These are phyloP conservation scores for Maconellicoccus hirsutus DNA, from an alignment of 1,140 invertebrate species.

Conservation along the genomic window DNA sequence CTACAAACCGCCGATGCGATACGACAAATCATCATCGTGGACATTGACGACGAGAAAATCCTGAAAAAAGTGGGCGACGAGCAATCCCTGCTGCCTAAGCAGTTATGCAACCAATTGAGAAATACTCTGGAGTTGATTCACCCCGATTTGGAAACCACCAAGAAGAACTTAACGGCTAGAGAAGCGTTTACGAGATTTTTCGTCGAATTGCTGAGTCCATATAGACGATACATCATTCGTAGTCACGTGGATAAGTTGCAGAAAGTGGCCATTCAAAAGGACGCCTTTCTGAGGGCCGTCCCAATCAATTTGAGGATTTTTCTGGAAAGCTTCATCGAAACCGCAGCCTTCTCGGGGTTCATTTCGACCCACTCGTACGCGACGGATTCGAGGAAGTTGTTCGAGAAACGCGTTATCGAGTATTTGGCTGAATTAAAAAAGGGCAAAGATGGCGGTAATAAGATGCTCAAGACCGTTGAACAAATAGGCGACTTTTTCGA, in stretches of 20 bases:
- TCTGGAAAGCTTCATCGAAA: too few relatives aligned
- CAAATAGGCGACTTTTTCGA: too few relatives aligned
- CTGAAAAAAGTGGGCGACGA: conserved; percentile 48
- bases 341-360: too few relatives aligned
- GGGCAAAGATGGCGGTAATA: too few relatives aligned
- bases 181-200: conserved; percentile 56
- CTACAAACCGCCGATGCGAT: conserved; percentile 29
- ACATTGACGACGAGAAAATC: conserved; percentile 46
- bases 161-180: conserved; percentile 47
- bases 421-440: too few relatives aligned
- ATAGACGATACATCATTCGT: conserved; percentile 40
- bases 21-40: conserved; percentile 43
- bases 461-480: too few relatives aligned
- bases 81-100: conserved; percentile 46
- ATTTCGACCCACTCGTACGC: too few relatives aligned
- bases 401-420: too few relatives aligned
- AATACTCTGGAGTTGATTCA: conserved; percentile 48
- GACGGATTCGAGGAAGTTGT: too few relatives aligned
- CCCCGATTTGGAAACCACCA: conserved; percentile 34
- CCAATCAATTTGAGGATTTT: too few relatives aligned
- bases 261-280: conserved; percentile 41
- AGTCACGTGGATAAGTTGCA: conserved; percentile 35
- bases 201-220: conserved; percentile 50
- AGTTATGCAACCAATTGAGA: conserved; percentile 45
- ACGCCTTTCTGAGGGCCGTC: too few relatives aligned